Conservation (phyloP, 2,888 invertebrate genomes). For the Apamea anceps region DNA sequence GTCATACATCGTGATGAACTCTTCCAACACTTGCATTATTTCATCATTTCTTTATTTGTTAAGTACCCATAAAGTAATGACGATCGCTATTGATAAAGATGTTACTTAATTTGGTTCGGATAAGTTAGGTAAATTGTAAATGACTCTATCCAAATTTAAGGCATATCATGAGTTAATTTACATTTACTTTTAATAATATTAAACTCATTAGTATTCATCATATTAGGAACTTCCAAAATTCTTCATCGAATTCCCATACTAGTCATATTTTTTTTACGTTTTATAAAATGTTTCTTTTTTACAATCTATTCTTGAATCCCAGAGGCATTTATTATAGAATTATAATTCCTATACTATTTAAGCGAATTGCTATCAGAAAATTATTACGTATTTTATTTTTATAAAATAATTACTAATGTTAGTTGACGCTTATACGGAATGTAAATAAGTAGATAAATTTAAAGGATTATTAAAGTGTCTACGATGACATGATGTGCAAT, state of each 20-base stretch:
- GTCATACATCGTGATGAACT: background rate
- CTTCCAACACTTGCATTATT: background rate
- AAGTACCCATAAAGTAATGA: background rate
- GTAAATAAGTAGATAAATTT: conserved; percentile 60
- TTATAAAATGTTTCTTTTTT: conserved; percentile 30
- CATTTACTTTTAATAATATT: conserved; percentile 15
- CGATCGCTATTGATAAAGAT: background rate
- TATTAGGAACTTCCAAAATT: conserved; percentile 31
- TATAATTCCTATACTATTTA: conserved; percentile 35
- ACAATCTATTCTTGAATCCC: conserved; percentile 22
- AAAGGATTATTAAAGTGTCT: conserved; percentile 49
- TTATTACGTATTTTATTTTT: conserved; percentile 53
- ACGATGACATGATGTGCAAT: conserved; percentile 68
- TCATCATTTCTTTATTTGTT: background rate
- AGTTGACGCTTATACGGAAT: conserved; percentile 49
- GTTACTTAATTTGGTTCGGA: conserved; percentile 3
- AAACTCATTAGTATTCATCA: background rate
- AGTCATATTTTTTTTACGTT: conserved; percentile 56
- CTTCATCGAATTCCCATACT: conserved; percentile 55
- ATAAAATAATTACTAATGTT: conserved; percentile 35
- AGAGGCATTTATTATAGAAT: conserved; percentile 60
- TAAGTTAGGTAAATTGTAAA: conserved; percentile 12
- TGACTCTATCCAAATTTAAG: conserved; percentile 11
- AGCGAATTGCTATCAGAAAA: conserved; percentile 58
- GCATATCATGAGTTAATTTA: conserved; percentile 45